Conservation (phyloP, 2,113 vertebrate genomes). For the Rissa tridactyla region DNA sequence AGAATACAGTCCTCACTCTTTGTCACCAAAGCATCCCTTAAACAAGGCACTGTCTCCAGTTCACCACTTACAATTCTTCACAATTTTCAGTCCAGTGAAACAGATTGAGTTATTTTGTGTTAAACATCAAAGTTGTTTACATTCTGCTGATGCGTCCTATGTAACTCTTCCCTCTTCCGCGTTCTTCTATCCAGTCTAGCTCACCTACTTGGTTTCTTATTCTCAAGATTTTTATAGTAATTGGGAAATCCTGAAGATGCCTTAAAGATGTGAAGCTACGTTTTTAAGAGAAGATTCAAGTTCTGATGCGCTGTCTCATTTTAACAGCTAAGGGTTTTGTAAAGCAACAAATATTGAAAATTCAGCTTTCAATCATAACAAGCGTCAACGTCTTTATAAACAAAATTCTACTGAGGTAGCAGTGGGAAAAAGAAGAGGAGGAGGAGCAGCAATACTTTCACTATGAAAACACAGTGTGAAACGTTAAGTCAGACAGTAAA, state of each 20-base stretch:
- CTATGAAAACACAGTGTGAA: neutral
- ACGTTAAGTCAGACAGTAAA: neutral
- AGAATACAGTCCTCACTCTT: neutral
- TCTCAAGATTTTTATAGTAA: neutral
- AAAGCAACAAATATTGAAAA: neutral
- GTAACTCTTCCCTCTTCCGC: neutral
- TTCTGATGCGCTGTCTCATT: neutral
- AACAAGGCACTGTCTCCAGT: neutral
- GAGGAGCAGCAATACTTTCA: neutral
- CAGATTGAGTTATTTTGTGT: neutral
- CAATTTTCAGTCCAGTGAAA: neutral
- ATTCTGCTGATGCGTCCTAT: neutral
- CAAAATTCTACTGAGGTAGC: neutral
- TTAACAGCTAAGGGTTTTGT: neutral
- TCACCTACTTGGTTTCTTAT: neutral
- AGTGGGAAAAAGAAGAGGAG: neutral
- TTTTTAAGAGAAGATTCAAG: neutral
- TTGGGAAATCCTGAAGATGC: neutral
- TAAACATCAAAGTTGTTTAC: neutral
- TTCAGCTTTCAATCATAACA: neutral
- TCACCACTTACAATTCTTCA: neutral
- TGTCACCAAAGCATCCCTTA: neutral
- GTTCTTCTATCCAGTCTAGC: neutral
- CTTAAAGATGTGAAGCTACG: neutral
- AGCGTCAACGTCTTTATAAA: neutral